phyloP scores from a whole-genome alignment of 2,797 vertebrate species.

The Meriones psammophilus region DNA sequence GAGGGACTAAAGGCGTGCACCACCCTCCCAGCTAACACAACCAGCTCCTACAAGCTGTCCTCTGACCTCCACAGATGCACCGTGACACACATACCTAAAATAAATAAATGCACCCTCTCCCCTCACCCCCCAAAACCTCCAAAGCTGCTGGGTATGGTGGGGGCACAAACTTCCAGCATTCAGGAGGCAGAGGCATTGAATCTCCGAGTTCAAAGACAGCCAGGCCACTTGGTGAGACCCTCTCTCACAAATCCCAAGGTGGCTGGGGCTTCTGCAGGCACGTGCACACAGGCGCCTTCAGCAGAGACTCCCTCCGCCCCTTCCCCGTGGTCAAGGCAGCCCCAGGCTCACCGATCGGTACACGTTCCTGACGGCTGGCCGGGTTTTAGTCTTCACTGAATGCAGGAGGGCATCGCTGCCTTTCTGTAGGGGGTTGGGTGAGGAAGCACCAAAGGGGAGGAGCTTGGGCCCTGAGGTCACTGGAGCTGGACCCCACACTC shows the following conservation, averaged over 20 bases:
- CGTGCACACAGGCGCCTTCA: background rate
- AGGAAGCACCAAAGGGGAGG: background rate
- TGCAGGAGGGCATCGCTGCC: conserved; percentile 94
- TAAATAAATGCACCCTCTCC: too few relatives aligned
- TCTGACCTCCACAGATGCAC: background rate
- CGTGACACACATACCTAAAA: background rate
- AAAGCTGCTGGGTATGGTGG: background rate
- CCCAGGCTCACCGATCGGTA: conserved; percentile 89
- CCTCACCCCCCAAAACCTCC: background rate
- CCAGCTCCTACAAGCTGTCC: background rate
- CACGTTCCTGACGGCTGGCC: conserved; percentile 88
- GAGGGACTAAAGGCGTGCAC: background rate
- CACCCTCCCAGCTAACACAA: background rate
- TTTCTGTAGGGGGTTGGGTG: conserved; percentile 89
- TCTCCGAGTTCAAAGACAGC: background rate
- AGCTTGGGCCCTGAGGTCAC: background rate
- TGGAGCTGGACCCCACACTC: background rate
- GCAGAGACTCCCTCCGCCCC: background rate
- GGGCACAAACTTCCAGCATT: background rate
- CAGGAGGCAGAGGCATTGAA: background rate
- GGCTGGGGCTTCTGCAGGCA: background rate
- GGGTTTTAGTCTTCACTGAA: conserved; percentile 93
- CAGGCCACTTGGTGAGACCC: background rate
- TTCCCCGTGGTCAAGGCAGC: background rate
- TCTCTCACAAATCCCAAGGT: background rate